Evolutionary conservation across 2,797 vertebrate species (phyloP), one percentile per base, ranked within the genome.

Genomic region (Falco rusticolus): DNA sequence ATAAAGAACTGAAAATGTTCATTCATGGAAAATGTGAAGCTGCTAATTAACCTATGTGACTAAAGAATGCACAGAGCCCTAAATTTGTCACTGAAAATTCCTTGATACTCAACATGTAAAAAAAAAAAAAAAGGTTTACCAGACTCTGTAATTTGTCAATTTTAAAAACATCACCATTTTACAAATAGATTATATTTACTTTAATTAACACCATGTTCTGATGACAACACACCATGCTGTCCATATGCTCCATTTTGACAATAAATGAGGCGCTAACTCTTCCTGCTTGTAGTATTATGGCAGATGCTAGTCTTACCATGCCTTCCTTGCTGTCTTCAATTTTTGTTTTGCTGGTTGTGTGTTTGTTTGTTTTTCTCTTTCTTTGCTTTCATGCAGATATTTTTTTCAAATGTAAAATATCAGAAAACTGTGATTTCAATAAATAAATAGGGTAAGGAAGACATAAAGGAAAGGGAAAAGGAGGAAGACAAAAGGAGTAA

Each of bases 181-280:
- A 61, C 20, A 90, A 65, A 90, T 87, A 87, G 12, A 72, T 84
- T 56, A 20, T 81, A 8, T 86, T 95, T 93, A 18, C 31, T 83
- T 94, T 96, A 94, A 96, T 95, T 94, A 94, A 93, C 88, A 94
- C 19, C 29, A 45, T n/a, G 4, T 50, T 95, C 6, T 41, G 50
- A 87, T 85, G 68, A 89, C 82, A 94, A 91, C 89, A 51, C 39
- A 94, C 50, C 33, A 89, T 69, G 59, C 9, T 87, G 37, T 64
- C 80, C 80, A 82, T 93, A 96, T 94, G 53, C 16, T 95, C 18
- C 53, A 21, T 89, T 94, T 79, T 94, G 61, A 94, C 64, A 96
- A 76, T 54, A 87, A 74, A 90, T 21, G n/a, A 90, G 60, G 8
- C 17, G 68, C 10, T 92, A 84, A 77, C 11, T 90, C 57, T 47